Base-by-base conservation (phyloP, 2,797 vertebrate genomes). In the Poliocrania exsul region DNA sequence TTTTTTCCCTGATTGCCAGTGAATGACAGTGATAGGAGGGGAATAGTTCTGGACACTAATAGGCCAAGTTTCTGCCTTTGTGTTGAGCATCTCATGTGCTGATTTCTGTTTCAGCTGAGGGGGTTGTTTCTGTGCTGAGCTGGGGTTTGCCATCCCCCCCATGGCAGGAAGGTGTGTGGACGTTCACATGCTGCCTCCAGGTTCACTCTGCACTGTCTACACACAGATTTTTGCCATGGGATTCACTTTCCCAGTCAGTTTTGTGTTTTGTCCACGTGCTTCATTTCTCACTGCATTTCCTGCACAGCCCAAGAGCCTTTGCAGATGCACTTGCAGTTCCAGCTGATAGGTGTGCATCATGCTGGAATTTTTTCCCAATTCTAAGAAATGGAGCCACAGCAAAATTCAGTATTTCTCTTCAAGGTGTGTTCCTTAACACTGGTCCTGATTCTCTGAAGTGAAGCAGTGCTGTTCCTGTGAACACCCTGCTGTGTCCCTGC, bases 371-470 rank as follows among this genome's bases (percentile, higher is more conserved):
- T 75, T 64, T 19, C 42, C 69, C 42, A 69, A 2, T 73, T 92
- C 53, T 77, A 46, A 66, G 82, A 75, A 81, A 72, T 66, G 31
- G 20, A 66, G 38, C 31, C 40, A 54, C 56, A 61, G 50, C 9
- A 86, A 56, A 90, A 67, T 80, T 72, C 31, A 83, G 21, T n/a
- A 62, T 64, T 95, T 84, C 47, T 95, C 65, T 87, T 83, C 77
- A 54, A 86, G 46, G 40, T 53, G 26, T 57, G 31, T 70, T 91
- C 66, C 70, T 94, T 67, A 42, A 70, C 73, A 91, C 57, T 25
- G 40, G 11, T 77, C 81, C 78, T 64, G 78, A 92, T 90, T 72
- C 77, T 62, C 58, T 35, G 50, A 75, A 93, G 70, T 90, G 58
- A 87, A 92, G 10, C 54, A 50, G 40, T 42, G 40, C 40, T 42